Conservation (phyloP, 2,888 invertebrate genomes). For the Molanna angustata region DNA sequence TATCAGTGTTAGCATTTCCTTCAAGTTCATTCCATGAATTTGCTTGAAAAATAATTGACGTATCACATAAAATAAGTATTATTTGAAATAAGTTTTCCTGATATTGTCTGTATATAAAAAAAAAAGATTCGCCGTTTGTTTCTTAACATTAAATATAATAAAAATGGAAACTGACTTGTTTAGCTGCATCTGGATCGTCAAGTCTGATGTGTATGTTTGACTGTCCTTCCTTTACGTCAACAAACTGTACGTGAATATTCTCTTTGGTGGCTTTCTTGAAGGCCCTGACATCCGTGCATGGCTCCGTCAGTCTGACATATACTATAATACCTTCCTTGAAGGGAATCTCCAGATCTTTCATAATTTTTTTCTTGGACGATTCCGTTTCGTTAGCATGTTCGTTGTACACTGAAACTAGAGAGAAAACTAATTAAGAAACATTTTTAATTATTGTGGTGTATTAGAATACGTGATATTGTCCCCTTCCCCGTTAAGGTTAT, state of each 20-base stretch:
- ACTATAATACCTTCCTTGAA: constrained; percentile 65
- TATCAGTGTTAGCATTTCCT: too few species aligned
- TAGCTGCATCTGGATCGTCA: constrained; percentile 50
- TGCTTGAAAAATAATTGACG: too few species aligned
- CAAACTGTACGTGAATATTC: constrained; percentile 67
- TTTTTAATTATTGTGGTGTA: too few species aligned
- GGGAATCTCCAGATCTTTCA: constrained; percentile 38
- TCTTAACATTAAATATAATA: neutral
- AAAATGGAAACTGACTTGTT: constrained; percentile 39
- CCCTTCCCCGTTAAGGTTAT: too few species aligned
- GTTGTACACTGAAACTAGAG: too few species aligned
- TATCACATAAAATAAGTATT: too few species aligned
- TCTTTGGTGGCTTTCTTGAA: constrained; percentile 66
- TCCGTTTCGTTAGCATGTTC: too few species aligned
- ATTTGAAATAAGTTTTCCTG: too few species aligned
- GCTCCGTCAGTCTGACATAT: constrained; percentile 63
- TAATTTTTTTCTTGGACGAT: too few species aligned
- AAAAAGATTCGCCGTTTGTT: neutral
- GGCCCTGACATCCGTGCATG: constrained; percentile 63
- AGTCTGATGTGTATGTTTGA: constrained; percentile 68
- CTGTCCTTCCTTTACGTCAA: constrained; percentile 75
- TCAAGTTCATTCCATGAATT: too few species aligned
- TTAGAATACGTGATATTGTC: too few species aligned
- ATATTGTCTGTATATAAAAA: neutral
- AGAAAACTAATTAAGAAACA: too few species aligned